phyloP scores from a whole-genome alignment of 2,888 invertebrate genomes.

The Lasioglossum morio region DNA sequence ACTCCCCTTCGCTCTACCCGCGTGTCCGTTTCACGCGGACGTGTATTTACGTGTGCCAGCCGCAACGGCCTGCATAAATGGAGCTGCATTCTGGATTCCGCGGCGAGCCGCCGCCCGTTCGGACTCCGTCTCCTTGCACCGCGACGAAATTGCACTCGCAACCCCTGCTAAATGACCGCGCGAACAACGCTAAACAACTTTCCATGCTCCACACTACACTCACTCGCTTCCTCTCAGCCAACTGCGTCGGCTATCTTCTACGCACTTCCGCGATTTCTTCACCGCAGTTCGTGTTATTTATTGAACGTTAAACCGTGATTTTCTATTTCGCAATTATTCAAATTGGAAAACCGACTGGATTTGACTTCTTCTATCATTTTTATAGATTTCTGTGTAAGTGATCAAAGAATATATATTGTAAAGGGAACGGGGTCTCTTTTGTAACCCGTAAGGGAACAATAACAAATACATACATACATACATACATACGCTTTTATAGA shows the following conservation, averaged over 20 bases:
- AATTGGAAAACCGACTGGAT: no score
- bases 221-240: neutral
- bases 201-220: neutral
- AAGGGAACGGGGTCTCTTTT: no score
- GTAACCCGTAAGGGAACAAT: no score
- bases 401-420: no score
- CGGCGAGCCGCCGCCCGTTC: constrained; percentile 10
- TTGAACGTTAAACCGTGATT: no score
- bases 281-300: neutral
- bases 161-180: constrained; percentile 15
- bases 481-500: no score
- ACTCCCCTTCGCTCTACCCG: neutral
- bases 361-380: no score
- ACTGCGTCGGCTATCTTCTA: neutral
- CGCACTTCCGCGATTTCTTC: neutral
- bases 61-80: constrained; percentile 48
- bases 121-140: neutral
- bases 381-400: no score
- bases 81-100: constrained; percentile 54
- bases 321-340: no score
- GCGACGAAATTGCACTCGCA: constrained; percentile 4
- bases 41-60: constrained; percentile 6
- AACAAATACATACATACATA: no score
- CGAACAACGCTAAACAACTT: constrained; percentile 1
- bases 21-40: neutral